Evolutionary conservation across 2,888 invertebrate genomes (phyloP).

Genomic region (Spisula solida): DNA sequence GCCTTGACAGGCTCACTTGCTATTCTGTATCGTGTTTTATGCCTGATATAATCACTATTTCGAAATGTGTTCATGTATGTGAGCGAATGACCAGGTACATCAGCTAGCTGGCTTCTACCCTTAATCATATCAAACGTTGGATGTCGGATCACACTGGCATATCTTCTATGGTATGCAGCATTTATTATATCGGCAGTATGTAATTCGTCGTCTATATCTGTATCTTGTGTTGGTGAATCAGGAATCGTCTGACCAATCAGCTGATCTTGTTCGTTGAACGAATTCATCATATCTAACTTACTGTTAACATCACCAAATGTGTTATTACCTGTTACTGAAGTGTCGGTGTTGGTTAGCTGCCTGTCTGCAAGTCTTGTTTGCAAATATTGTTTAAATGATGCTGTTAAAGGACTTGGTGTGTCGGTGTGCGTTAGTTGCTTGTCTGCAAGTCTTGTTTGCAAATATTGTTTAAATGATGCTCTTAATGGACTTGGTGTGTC

Average conservation of each 20-base stretch:
- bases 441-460: background rate
- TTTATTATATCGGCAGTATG: background rate
- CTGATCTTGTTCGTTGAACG: background rate
- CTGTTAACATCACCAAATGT: background rate
- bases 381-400: background rate
- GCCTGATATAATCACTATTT: background rate
- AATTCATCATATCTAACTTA: background rate
- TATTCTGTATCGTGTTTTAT: background rate
- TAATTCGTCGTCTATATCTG: background rate
- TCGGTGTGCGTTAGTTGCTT: constrained; percentile 6
- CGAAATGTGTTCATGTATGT: background rate
- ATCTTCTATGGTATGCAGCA: background rate
- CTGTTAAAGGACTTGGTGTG: background rate
- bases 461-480: background rate
- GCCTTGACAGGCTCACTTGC: background rate
- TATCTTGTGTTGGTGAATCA: background rate
- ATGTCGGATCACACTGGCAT: background rate
- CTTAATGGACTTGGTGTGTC: background rate
- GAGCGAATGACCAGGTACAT: background rate
- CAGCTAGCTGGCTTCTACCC: background rate
- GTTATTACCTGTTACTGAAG: background rate
- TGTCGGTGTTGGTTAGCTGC: background rate
- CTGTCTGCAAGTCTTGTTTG: background rate
- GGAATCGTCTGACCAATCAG: background rate
- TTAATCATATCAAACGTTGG: background rate